Evolutionary conservation across 2,888 invertebrate genomes (phyloP), one percentile per base, ranked within the genome.

Genomic region (Aelia acuminata): DNA sequence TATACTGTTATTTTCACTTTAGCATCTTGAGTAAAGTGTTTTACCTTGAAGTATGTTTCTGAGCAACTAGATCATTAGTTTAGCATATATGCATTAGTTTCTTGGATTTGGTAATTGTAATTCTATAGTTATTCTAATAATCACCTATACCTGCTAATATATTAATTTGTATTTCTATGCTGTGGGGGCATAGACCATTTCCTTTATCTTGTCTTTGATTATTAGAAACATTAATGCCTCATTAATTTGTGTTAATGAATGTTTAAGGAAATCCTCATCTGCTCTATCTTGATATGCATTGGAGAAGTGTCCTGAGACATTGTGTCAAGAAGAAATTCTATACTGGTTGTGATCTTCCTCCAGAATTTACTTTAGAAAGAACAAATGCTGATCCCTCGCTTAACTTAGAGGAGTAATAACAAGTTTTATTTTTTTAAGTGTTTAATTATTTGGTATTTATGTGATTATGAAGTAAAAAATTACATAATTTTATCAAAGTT

Each of bases 311-410:
- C 13, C 93, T 97, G 13, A 92, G 93, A 47, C 94, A 95, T 91
- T 95, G 96, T 90, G 92, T 95, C 0, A 92, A 94, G 84, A 94
- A 94, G 89, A 94, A 94, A 87, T 94, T 94, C 85, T 96, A 96
- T 91, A 94, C 94, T 89, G 97, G 97, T 48, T 96, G 96, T 92
- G 94, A 95, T 91, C 92, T 95, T 88, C 94, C 95, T n/a, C 84
- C 85, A 20, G 86, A 88, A n/a, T 89, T 87, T 47, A 87, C 70
- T 75, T 87, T 87, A 48, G 87, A 87, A 49, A 57, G 57, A 75
- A 80, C 80, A 43, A 80, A 80, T 80, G 80, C 80, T n/a, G 80
- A 80, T n/a, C 80, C 80, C 11, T 80, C 80, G 11, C 80, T 80
- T n/a, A 80, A 80, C 43, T 80, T 80, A 8, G 80, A 80, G n/a